Evolutionary conservation across 2,113 vertebrate genomes (phyloP).

Genomic region (Tragelaphus imberbis): DNA sequence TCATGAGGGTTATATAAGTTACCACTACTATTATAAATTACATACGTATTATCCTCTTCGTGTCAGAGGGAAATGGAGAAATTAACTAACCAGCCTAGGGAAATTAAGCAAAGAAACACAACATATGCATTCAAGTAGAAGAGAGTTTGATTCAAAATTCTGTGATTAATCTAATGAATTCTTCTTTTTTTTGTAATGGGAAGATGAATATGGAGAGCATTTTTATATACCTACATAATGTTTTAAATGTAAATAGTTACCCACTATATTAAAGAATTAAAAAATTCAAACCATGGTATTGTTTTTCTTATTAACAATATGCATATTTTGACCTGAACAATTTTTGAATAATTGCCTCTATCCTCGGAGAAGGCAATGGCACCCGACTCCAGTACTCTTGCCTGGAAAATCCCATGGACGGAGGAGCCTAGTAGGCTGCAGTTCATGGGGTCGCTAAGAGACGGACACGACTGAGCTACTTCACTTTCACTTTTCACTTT

Average conservation of each 20-base stretch:
- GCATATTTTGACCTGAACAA: not conserved
- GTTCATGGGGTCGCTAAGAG: too few relatives aligned
- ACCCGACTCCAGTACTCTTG: too few relatives aligned
- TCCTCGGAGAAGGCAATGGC: not conserved
- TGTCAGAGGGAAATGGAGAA: not conserved
- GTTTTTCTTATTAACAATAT: not conserved
- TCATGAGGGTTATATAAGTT: not conserved
- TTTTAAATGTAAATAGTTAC: not conserved
- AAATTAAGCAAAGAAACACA: not conserved
- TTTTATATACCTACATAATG: not conserved
- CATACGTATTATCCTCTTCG: not conserved
- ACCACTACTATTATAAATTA: not conserved
- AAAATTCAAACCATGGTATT: not conserved
- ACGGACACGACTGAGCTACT: too few relatives aligned
- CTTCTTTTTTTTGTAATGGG: not conserved
- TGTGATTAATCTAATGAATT: not conserved
- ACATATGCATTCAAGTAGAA: not conserved
- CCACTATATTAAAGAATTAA: not conserved
- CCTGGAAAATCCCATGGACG: too few relatives aligned
- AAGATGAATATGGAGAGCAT: not conserved
- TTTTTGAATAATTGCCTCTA: not conserved
- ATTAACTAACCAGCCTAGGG: not conserved
- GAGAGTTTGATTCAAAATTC: not conserved
- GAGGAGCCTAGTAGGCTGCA: too few relatives aligned
- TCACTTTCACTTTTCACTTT: too few relatives aligned